Conservation (phyloP, 1,140 invertebrate genomes). For the Carcinoscorpius rotundicauda region DNA sequence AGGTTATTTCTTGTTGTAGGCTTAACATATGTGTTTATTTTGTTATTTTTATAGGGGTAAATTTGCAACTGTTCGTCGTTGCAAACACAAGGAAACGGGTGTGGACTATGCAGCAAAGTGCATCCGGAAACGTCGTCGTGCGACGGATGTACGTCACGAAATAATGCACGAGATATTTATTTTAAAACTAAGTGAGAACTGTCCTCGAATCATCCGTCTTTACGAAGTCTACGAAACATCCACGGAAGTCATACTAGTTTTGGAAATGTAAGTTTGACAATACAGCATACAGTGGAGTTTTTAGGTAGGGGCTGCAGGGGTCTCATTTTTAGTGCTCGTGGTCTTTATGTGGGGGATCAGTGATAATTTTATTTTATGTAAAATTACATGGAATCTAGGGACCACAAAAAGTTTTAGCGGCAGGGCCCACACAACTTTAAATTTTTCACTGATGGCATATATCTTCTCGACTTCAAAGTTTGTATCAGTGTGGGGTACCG, state of each 20-base stretch:
- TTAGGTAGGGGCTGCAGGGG: too few relatives aligned
- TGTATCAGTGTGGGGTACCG: too few relatives aligned
- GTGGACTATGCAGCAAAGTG: conserved; percentile 89
- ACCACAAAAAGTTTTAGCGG: too few relatives aligned
- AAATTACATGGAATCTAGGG: too few relatives aligned
- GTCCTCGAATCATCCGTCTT: conserved; percentile 69
- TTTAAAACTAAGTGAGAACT: conserved; percentile 61
- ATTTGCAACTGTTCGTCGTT: conserved; percentile 84
- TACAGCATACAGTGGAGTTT: too few relatives aligned
- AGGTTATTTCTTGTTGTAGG: too few relatives aligned
- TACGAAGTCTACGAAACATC: conserved; percentile 75
- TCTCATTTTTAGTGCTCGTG: too few relatives aligned
- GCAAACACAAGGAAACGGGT: conserved; percentile 67
- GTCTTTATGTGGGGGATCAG: too few relatives aligned
- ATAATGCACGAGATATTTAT: conserved; percentile 80
- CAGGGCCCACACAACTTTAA: too few relatives aligned
- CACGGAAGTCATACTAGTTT: conserved; percentile 69
- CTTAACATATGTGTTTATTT: background rate
- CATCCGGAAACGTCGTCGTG: conserved; percentile 71
- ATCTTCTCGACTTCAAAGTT: too few relatives aligned
- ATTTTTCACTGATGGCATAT: too few relatives aligned
- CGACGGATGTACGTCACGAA: conserved; percentile 63
- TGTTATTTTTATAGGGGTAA: conserved; percentile 62
- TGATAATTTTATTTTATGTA: too few relatives aligned
- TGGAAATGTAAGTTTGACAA: conserved; percentile 61